phyloP scores from a whole-genome alignment of 1,140 invertebrate species.

The Sipha flava region DNA sequence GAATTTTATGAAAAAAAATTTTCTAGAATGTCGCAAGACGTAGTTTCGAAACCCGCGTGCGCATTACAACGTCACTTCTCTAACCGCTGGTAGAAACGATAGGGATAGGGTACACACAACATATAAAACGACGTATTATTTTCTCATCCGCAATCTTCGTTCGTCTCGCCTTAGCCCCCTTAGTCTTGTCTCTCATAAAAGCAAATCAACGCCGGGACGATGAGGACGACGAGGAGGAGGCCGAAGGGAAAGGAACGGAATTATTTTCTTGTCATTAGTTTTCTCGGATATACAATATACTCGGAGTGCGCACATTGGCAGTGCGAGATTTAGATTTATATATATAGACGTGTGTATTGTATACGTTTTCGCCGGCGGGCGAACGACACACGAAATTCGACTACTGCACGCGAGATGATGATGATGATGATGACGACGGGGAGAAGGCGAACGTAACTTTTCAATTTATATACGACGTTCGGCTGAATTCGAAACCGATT shows the following conservation, averaged over 20 bases:
- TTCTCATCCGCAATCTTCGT: too few species aligned
- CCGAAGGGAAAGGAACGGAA: not conserved
- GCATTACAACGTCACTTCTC: too few species aligned
- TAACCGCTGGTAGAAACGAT: too few species aligned
- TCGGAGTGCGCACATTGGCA: too few species aligned
- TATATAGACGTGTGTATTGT: too few species aligned
- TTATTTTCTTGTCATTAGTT: slow-evolving; percentile 13
- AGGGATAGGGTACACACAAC: too few species aligned
- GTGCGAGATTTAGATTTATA: not conserved
- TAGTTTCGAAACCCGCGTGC: not conserved
- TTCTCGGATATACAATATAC: not conserved
- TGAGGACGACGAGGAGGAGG: not conserved
- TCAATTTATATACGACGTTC: slow-evolving; percentile 4
- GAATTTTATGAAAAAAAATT: not conserved
- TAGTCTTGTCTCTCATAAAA: too few species aligned
- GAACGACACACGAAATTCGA: slow-evolving; percentile 2
- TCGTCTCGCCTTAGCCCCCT: too few species aligned
- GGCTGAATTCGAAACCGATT: slow-evolving; percentile 16
- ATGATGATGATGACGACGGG: too few species aligned
- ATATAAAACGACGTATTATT: too few species aligned
- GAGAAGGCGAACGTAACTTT: not conserved
- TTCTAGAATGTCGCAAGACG: not conserved
- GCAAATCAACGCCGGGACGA: too few species aligned
- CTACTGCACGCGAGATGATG: not conserved
- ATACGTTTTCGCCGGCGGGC: not conserved